These are phyloP conservation scores for Telmatherina bonti DNA, from an alignment of 2,797 vertebrate genomes.

Conservation along the genomic window DNA sequence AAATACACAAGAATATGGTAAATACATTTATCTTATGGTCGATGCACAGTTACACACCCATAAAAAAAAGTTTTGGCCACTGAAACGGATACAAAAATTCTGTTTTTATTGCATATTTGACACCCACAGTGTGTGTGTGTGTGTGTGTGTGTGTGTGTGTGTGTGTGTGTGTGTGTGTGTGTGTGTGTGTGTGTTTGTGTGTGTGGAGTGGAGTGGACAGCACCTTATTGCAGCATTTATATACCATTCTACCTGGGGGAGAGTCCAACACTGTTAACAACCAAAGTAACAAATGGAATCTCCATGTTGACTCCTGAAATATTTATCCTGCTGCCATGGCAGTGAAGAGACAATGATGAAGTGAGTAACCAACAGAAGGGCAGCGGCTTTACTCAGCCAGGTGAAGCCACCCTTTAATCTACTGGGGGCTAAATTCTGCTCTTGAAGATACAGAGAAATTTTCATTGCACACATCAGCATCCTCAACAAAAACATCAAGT, in stretches of 20 bases:
- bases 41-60: too few relatives aligned
- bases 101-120: conserved; percentile 25
- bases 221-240: conserved; percentile 53
- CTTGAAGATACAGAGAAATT: conserved; percentile 12
- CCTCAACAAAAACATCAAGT: conserved; percentile 20
- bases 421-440: conserved; percentile 24
- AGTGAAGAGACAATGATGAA: conserved; percentile 64
- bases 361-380: conserved; percentile 49
- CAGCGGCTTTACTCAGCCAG: conserved; percentile 38
- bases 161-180: too few relatives aligned
- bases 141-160: too few relatives aligned
- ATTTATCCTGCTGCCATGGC: conserved; percentile 59
- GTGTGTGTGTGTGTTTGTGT: too few relatives aligned
- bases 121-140: conserved; percentile 33
- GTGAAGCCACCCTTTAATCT: conserved; percentile 48
- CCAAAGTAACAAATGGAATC: conserved; percentile 55
- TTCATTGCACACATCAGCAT: not conserved
- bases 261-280: conserved; percentile 64
- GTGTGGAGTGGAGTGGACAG: conserved; percentile 20
- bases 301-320: conserved; percentile 64
- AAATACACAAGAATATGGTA: too few relatives aligned
- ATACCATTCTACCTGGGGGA: conserved; percentile 56
- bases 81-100: conserved; percentile 1
- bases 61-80: too few relatives aligned
- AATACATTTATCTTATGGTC: too few relatives aligned